Base-by-base conservation (phyloP, 1,140 invertebrate genomes). In the Tetragnatha versicolor region DNA sequence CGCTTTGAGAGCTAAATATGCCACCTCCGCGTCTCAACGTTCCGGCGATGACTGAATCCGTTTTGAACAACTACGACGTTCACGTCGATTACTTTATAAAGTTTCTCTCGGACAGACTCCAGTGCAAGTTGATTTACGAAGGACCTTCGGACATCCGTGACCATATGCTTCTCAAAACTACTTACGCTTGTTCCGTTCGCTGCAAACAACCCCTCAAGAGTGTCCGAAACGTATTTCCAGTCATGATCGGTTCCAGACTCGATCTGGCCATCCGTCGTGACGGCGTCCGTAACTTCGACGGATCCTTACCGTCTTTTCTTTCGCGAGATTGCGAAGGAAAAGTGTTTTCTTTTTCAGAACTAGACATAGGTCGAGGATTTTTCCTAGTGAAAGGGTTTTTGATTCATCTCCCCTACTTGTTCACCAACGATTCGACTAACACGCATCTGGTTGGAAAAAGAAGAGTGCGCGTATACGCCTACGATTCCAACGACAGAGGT, bases 351-450 rank as follows among this genome's bases (percentile, higher is more conserved):
- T 45, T 45, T 45, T 7, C 7, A 45, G 25, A 55, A 22, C 12
- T 7, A 2, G 51, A 55, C 51, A 55, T 55, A 20, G 51, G 51
- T 2, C 6, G 12, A 2, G 51, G 51, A 42, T 63, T 63, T 37
- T 63, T 63, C 20, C n/a, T 63, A 1, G 22, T n/a, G n/a, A n/a
- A n/a, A n/a, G n/a, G n/a, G n/a, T n/a, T n/a, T n/a, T n/a, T n/a
- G n/a, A n/a, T n/a, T 2, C 60, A 63, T 6, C 4, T 63, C 4
- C 60, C 60, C 20, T 63, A 63, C 27, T 63, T 63, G 4, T 63
- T 63, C 27, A 63, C 60, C 12, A 63, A 63, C 17, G 60, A 63
- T 63, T 33, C 60, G 9, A 37, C 60, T n/a, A 63, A 39, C 14
- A 63, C 60, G 2, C 60, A 63, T 22, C 7, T 63, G 3, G 12